Percentiles rank a stretch among this genome's conserved stretches.
Conservation (phyloP, 2,113 vertebrate species). For the Lepidothrix coronata region DNA sequence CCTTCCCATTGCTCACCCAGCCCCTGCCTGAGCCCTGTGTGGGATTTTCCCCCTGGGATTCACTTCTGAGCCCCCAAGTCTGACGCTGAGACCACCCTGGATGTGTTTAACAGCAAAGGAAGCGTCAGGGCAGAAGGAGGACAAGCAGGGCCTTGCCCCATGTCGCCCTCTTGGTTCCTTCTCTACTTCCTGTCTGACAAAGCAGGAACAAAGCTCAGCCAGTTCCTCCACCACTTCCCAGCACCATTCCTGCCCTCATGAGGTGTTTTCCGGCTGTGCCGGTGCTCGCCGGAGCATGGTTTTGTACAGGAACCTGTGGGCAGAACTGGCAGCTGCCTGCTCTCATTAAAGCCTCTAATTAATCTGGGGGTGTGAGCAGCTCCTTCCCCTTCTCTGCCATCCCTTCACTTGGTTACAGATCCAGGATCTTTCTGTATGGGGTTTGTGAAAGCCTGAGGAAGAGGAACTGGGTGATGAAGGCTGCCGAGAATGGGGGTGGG, state of each 20-base stretch:
- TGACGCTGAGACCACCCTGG: not conserved
- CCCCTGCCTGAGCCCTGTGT: not conserved
- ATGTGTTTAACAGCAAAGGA: not conserved
- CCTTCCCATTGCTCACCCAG: not conserved
- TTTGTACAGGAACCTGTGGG: not conserved
- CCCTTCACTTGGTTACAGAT: not conserved
- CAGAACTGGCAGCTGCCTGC: not conserved
- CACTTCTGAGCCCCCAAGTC: not conserved
- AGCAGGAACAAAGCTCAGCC: not conserved
- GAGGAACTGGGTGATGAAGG: not conserved
- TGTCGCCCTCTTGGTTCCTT: not conserved
- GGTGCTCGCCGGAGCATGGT: fast-evolving
- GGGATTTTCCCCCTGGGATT: not conserved
- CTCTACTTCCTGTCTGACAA: not conserved
- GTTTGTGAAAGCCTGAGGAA: not conserved
- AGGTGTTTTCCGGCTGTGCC: not conserved
- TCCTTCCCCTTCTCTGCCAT: not conserved
- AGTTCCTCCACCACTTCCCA: not conserved
- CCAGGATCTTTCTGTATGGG: fast-evolving
- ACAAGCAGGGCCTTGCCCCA: fast-evolving
- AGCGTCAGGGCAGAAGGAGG: not conserved
- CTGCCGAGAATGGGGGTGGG: not conserved
- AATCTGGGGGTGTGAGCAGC: not conserved
- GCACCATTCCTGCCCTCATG: not conserved
- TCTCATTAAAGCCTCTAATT: not conserved